A percentile compares a stretch with the other conserved stretches of the same genome.
Conservation (phyloP, 2,113 vertebrate species). For the Anser brachyrhynchus region DNA sequence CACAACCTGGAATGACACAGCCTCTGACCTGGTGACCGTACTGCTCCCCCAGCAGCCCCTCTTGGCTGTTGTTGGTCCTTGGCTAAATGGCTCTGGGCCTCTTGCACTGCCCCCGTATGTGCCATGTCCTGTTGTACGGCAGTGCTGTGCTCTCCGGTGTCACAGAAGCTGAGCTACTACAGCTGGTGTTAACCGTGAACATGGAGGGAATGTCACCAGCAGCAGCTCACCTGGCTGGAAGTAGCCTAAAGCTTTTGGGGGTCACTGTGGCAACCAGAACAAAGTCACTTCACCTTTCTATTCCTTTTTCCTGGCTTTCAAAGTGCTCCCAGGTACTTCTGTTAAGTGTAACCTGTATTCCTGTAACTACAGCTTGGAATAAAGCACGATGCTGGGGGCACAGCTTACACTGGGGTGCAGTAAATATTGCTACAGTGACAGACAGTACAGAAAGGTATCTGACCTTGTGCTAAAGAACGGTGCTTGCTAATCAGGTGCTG, state of each 20-base stretch:
- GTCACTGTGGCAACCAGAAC: not conserved
- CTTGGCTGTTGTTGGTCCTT: not conserved
- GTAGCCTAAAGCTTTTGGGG: too few relatives aligned
- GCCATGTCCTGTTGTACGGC: not conserved
- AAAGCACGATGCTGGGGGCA: too few relatives aligned
- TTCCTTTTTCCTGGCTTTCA: not conserved
- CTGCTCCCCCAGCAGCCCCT: not conserved
- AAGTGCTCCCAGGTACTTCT: not conserved
- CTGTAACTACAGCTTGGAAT: too few relatives aligned
- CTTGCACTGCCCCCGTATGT: not conserved
- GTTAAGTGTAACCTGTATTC: not conserved
- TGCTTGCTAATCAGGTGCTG: not conserved
- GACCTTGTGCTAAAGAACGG: not conserved
- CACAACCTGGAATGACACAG: not conserved
- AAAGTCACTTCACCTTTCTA: too few relatives aligned
- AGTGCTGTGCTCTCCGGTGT: not conserved
- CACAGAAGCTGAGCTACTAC: not conserved
- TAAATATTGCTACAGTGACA: not conserved
- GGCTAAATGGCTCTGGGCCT: not conserved
- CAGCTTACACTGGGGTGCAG: not conserved
- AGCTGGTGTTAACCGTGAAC: not conserved
- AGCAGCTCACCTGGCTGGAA: not conserved
- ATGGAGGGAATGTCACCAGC: not conserved
- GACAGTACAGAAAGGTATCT: not conserved
- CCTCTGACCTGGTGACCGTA: not conserved